A percentile compares a stretch with the other conserved stretches of the same genome.
These are phyloP conservation scores for Drosophila parvula DNA, from an alignment of 1,140 invertebrate species.

Conservation along the genomic window DNA sequence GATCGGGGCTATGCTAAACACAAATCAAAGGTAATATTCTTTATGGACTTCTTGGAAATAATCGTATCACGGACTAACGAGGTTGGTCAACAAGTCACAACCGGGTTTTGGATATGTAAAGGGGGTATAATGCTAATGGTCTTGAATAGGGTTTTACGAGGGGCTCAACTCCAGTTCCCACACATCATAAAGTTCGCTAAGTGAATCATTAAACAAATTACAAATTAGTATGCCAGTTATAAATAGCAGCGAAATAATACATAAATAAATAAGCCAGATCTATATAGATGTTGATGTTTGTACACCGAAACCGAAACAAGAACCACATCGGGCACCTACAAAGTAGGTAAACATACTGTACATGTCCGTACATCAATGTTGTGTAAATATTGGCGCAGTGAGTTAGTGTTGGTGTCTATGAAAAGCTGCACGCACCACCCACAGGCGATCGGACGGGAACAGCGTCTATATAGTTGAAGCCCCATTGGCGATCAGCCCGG, in stretches of 20 bases:
- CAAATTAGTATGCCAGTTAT: conserved; percentile 66
- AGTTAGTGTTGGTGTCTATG: conserved; percentile 32
- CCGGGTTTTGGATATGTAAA: background rate
- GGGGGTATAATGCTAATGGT: no score
- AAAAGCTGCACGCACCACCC: conserved; percentile 58
- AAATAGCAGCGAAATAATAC: conserved; percentile 59
- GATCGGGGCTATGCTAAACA: conserved; percentile 44
- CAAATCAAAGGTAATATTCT: conserved; percentile 36
- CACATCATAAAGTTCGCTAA: conserved; percentile 55
- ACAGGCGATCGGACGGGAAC: conserved; percentile 32
- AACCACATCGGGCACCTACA: conserved; percentile 34
- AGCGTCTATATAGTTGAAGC: conserved; percentile 24
- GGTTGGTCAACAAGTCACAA: conserved; percentile 27
- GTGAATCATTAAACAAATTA: conserved; percentile 69
- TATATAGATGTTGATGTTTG: conserved; percentile 29
- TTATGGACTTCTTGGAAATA: conserved; percentile 53
- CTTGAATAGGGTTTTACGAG: background rate
- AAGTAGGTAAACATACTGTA: conserved; percentile 57
- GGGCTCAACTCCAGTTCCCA: conserved; percentile 40
- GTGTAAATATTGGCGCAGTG: conserved; percentile 60
- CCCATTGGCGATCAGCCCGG: conserved; percentile 15
- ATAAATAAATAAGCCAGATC: conserved; percentile 46
- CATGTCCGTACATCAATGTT: conserved; percentile 64
- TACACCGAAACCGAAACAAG: conserved; percentile 37
- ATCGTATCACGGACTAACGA: conserved; percentile 43